Evolutionary conservation across 2,888 invertebrate genomes (phyloP), one percentile per base, ranked within the genome.

Genomic region (Papilio gigon): DNA sequence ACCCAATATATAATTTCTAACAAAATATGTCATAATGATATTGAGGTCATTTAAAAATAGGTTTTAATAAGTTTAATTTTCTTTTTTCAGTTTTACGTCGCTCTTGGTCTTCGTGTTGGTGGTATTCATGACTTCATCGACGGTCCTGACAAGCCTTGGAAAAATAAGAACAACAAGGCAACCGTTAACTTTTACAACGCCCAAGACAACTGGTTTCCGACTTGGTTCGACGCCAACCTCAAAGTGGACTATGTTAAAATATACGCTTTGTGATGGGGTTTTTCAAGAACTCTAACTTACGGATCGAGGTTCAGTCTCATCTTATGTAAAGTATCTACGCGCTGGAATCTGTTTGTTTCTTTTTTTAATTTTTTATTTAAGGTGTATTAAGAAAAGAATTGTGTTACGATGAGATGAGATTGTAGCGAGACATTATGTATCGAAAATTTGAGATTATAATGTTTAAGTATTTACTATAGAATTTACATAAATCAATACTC

Each of bases 21-120:
- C n/a, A n/a, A n/a, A n/a, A n/a, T n/a, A n/a, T n/a, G n/a, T n/a
- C n/a, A n/a, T n/a, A n/a, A n/a, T n/a, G n/a, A n/a, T n/a, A n/a
- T n/a, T n/a, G n/a, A n/a, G n/a, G n/a, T n/a, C n/a, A n/a, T n/a
- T n/a, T n/a, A n/a, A n/a, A n/a, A n/a, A n/a, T n/a, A n/a, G n/a
- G n/a, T n/a, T n/a, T n/a, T n/a, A n/a, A n/a, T n/a, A n/a, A n/a
- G n/a, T n/a, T n/a, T n/a, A n/a, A n/a, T n/a, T n/a, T n/a, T n/a
- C n/a, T n/a, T n/a, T n/a, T 74, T 71, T 2, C 89, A 96, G 95
- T 95, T 97, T 92, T 95, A 95, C 83, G 80, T 97, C 12, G 93
- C 95, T 0, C 81, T 97, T 25, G 97, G 97, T 11, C 92, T 97
- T 4, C 95, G 96, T 4, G 96, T 96, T n/a, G 97, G 96, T 0